Conservation (phyloP, 2,113 vertebrate species). For the Dromas ardeola region DNA sequence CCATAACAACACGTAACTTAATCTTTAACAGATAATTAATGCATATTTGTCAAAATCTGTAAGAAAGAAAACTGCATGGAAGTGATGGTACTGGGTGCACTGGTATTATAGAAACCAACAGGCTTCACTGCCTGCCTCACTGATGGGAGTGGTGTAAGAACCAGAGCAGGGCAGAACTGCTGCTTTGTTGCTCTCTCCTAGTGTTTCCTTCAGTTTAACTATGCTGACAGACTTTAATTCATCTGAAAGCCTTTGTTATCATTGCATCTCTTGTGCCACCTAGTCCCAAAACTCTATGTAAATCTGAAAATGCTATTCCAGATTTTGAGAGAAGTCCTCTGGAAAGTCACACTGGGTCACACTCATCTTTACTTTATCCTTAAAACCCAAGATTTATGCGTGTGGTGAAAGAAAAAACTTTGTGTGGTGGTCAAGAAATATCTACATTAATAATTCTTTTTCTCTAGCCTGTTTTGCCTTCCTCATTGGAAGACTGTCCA, state of each 20-base stretch:
- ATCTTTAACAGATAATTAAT: not conserved
- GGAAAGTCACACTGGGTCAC: not conserved
- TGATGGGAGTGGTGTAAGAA: not conserved
- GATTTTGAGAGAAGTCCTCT: not conserved
- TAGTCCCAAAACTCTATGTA: not conserved
- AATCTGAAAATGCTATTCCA: not conserved
- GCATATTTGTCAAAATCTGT: not conserved
- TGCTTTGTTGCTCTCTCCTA: not conserved
- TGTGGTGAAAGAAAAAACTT: not conserved
- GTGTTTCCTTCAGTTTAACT: not conserved
- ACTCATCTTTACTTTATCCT: not conserved
- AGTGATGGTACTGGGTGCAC: not conserved
- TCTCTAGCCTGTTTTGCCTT: conserved; percentile 81
- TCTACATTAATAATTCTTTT: not conserved
- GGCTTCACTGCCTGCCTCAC: not conserved
- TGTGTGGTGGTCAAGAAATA: not conserved
- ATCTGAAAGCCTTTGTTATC: not conserved
- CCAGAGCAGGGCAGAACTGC: not conserved
- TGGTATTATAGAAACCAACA: not conserved
- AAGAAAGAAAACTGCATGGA: not conserved
- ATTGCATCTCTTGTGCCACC: not conserved
- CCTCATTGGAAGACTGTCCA: conserved; percentile 74
- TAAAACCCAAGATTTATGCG: not conserved
- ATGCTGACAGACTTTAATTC: not conserved
- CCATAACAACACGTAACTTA: not conserved